These are phyloP conservation scores for Coregonus clupeaformis DNA, from an alignment of 2,113 vertebrate species.

Conservation along the genomic window DNA sequence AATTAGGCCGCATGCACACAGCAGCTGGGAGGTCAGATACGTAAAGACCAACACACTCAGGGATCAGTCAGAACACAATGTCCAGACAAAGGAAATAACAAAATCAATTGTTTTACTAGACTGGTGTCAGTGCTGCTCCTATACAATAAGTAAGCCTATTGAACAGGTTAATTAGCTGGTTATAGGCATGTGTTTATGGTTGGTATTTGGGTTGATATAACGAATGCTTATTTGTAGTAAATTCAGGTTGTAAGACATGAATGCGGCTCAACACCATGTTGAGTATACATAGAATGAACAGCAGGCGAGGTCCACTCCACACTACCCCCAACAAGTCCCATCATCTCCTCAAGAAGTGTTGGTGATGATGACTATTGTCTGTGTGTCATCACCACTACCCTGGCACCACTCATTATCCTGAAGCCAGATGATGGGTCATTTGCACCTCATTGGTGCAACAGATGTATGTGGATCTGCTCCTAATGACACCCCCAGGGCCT, in stretches of 20 bases:
- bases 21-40: conserved; percentile 33
- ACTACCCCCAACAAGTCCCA: neutral
- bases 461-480: conserved; percentile 52
- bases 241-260: neutral
- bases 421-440: conserved; percentile 64
- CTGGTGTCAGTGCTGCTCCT: too few species aligned
- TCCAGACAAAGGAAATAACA: neutral
- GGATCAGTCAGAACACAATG: neutral
- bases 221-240: too few species aligned
- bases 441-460: conserved; percentile 58
- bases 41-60: conserved; percentile 5
- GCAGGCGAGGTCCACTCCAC: conserved; percentile 19
- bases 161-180: too few species aligned
- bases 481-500: conserved; percentile 71
- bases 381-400: conserved; percentile 47
- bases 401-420: conserved; percentile 51
- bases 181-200: too few species aligned
- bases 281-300: neutral
- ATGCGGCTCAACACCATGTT: neutral
- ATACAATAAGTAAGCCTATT: too few species aligned
- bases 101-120: too few species aligned
- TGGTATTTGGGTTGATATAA: too few species aligned
- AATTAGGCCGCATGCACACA: conserved; percentile 57
- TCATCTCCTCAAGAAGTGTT: conserved; percentile 27
- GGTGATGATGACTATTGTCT: conserved; percentile 44